Percentiles rank a stretch among this genome's conserved stretches.
Conservation (phyloP, 2,797 vertebrate genomes). For the Parauchenoglanis ngamensis region DNA sequence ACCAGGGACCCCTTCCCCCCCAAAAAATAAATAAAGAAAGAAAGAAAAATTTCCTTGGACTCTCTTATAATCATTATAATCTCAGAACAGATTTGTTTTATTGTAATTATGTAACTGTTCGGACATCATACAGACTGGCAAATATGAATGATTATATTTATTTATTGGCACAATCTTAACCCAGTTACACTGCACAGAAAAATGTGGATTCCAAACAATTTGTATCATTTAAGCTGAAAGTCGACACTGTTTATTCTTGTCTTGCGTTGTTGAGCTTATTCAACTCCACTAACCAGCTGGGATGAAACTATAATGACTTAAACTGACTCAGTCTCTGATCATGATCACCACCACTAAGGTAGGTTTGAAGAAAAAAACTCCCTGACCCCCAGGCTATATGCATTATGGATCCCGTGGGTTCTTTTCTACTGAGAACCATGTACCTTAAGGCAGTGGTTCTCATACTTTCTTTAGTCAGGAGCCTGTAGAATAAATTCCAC, state of each 20-base stretch:
- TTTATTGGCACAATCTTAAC: background rate
- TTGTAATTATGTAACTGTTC: background rate
- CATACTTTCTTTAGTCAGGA: background rate
- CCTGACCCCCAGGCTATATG: background rate
- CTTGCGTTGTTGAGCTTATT: background rate
- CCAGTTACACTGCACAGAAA: background rate
- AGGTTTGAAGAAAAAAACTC: background rate
- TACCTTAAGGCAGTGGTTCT: background rate
- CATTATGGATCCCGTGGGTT: background rate
- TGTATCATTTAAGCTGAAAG: background rate
- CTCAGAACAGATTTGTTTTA: background rate
- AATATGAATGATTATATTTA: slow-evolving; percentile 9
- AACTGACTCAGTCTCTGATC: background rate
- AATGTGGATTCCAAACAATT: background rate
- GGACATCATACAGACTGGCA: background rate
- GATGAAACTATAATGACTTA: background rate
- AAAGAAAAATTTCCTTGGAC: background rate
- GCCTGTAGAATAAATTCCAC: background rate
- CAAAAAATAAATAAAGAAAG: background rate
- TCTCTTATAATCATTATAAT: background rate
- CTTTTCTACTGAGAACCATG: background rate
- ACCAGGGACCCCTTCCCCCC: background rate
- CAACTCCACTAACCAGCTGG: background rate
- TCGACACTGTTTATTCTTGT: background rate
- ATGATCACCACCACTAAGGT: background rate